Evolutionary conservation across 2,113 vertebrate species (phyloP).

Genomic region (Vanacampus margaritifer): DNA sequence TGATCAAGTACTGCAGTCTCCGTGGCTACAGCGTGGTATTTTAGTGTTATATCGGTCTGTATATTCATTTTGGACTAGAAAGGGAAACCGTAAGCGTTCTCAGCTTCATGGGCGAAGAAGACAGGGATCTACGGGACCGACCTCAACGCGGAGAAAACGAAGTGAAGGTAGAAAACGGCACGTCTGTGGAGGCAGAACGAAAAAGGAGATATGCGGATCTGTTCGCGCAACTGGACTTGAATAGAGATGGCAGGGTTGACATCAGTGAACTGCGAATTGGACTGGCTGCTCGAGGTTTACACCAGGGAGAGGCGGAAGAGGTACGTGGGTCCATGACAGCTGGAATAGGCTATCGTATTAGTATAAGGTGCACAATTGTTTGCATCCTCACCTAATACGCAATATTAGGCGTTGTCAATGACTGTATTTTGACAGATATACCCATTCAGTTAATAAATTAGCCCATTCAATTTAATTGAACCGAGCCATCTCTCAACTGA

Average conservation of each 20-base stretch:
- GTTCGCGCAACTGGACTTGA: constrained; percentile 82
- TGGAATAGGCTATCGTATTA: not conserved
- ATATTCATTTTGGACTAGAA: not conserved
- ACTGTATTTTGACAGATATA: no score
- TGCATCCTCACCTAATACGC: not conserved
- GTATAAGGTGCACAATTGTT: not conserved
- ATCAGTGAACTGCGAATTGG: constrained; percentile 74
- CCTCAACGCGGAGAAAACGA: constrained; percentile 31
- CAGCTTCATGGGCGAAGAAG: constrained; percentile 61
- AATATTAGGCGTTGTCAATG: no score
- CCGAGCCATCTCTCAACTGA: not conserved
- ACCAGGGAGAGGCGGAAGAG: constrained; percentile 64
- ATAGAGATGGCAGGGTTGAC: constrained; percentile 81
- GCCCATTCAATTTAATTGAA: not conserved
- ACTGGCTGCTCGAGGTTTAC: constrained; percentile 70
- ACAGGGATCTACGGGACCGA: constrained; percentile 31
- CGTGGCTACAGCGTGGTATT: not conserved
- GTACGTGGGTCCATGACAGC: constrained; percentile 40
- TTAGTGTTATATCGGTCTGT: not conserved
- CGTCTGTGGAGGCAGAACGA: constrained; percentile 59
- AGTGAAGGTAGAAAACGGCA: constrained; percentile 24
- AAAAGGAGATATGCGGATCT: constrained; percentile 71
- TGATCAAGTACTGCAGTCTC: not conserved
- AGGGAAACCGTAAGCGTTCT: not conserved
- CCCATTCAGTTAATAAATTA: not conserved